Evolutionary conservation across 2,113 vertebrate species (phyloP).

Genomic region (Orycteropus afer): DNA sequence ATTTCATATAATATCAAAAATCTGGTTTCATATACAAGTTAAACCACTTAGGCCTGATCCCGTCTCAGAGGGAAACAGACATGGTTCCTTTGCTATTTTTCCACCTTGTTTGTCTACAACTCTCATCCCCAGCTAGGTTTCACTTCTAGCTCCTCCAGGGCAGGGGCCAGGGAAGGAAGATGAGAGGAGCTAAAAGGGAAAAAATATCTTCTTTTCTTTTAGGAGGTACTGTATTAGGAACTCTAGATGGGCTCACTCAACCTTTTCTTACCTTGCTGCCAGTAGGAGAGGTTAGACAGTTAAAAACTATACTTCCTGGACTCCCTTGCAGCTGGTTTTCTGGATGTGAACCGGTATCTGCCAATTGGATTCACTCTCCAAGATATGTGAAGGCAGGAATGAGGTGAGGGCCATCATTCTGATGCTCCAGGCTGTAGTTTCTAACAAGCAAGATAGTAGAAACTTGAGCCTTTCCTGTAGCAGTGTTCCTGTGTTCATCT

Average conservation of each 20-base stretch:
- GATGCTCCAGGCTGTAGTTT: not conserved
- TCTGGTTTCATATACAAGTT: slow-evolving; percentile 8
- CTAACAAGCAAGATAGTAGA: not conserved
- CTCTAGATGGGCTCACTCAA: not conserved
- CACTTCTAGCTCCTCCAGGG: not conserved
- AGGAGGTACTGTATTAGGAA: not conserved
- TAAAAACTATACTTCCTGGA: not conserved
- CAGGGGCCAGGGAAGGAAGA: not conserved
- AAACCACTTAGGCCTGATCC: not conserved
- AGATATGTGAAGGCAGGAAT: not conserved
- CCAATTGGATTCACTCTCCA: not conserved
- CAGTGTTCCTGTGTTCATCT: not conserved
- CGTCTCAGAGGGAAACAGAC: not conserved
- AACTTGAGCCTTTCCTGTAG: not conserved
- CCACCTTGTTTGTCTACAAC: not conserved
- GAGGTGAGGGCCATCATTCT: not conserved
- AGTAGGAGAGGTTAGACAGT: not conserved
- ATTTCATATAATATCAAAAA: not conserved
- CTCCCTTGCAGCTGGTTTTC: not conserved
- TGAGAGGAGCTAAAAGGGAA: not conserved
- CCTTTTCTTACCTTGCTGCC: not conserved
- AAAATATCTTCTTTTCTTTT: not conserved
- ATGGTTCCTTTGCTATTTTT: not conserved
- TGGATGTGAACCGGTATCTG: not conserved
- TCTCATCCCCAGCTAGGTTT: not conserved